Percentiles rank a stretch among this genome's conserved stretches.
These are phyloP conservation scores for Leptinotarsa texana DNA, from an alignment of 1,140 invertebrate species.

Conservation along the genomic window DNA sequence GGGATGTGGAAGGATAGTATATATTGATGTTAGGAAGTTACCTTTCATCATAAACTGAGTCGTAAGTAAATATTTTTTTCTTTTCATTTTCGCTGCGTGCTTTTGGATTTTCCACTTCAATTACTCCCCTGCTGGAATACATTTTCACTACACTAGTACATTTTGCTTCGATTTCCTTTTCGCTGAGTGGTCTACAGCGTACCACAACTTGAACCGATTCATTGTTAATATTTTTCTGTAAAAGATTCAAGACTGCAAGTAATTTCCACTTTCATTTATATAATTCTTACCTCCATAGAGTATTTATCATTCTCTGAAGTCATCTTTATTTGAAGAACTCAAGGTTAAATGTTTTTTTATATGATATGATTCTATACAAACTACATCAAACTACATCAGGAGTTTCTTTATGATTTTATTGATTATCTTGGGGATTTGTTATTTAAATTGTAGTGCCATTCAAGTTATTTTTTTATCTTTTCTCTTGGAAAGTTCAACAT, in stretches of 20 bases:
- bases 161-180: conserved; percentile 76
- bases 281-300: conserved; percentile 37
- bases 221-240: conserved; percentile 52
- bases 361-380: background rate
- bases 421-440: conserved; percentile 37
- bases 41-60: conserved; percentile 87
- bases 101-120: conserved; percentile 70
- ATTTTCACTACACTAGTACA: conserved; percentile 72
- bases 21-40: conserved; percentile 42
- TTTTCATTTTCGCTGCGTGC: conserved; percentile 58
- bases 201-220: conserved; percentile 89
- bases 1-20: too few species aligned
- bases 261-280: conserved; percentile 20
- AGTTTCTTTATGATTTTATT: conserved; percentile 31
- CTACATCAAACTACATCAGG: conserved; percentile 19
- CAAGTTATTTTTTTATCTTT: conserved; percentile 32
- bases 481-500: conserved; percentile 27
- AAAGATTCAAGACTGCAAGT: background rate
- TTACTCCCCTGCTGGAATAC: conserved; percentile 65
- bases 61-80: conserved; percentile 88
- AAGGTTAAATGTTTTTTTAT: conserved; percentile 33
- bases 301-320: conserved; percentile 35
- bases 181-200: conserved; percentile 85
- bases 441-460: conserved; percentile 41
- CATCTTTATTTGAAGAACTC: conserved; percentile 37